Evolutionary conservation across 2,888 invertebrate genomes (phyloP), one percentile per base, ranked within the genome.

Genomic region (Drosophila monieri): DNA sequence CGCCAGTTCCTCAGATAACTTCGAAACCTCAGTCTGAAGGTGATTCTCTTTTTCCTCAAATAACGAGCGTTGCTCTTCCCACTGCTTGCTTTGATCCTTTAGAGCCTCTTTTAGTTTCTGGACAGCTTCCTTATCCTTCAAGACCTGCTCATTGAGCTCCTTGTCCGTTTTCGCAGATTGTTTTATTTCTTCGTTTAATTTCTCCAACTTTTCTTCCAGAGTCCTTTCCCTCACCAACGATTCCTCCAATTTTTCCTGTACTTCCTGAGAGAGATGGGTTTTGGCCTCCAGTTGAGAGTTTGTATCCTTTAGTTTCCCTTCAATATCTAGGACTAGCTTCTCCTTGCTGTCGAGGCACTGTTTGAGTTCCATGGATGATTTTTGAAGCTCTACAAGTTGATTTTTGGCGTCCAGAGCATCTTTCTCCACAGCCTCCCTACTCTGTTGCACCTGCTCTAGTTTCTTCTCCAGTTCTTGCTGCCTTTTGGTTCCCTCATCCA

Each of bases 381-480:
- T 76, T 3, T 79, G 74, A 14, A 88, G 52, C 54, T 84, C 77
- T 6, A 55, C 59, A 3, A 89, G 61, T 41, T 89, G 74, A 21
- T 81, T 78, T 9, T 66, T 59, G 0, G 74, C 48, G 27, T 68
- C 77, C 5, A 84, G 39, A 1, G 79, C 62, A 6, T 66, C 67
- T 23, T 61, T 43, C 6, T 81, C 76, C 15, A 78, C 10, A 1
- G 0, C 15, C 8, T 56, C 23, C 15, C 74, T 86, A n/a, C 23
- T 64, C 3, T 77, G 52, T 5, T 72, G 71, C 5, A 65, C 0
- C 6, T 54, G 37, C 3, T 74, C 37, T 0, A 83, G 37, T 48
- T 41, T 64, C 9, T 15, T 60, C 37, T 57, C 73, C 46, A 73
- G 48, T 6, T 68, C 54, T 59, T 77, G 41, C 60, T 58, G 60